Conservation (phyloP, 1,140 invertebrate genomes). For the Ceratoteleas bidentatus region DNA sequence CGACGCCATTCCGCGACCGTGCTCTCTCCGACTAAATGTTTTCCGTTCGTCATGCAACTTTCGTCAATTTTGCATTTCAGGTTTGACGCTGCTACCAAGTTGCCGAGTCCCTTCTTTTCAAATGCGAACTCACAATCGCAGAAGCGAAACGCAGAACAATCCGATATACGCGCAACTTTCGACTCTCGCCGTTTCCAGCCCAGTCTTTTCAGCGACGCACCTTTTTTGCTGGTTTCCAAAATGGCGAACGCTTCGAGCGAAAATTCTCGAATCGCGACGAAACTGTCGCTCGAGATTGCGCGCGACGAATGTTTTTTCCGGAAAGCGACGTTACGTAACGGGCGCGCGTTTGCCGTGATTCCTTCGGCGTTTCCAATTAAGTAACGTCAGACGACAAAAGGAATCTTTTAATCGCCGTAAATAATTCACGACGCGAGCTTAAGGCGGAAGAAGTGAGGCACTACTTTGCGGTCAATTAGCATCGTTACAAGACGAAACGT, state of each 20-base stretch:
- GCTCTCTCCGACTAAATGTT: neutral
- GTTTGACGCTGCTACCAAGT: too few relatives aligned
- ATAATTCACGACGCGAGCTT: conserved; percentile 51
- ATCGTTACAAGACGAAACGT: conserved; percentile 63
- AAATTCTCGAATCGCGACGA: neutral
- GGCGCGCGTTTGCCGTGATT: conserved; percentile 19
- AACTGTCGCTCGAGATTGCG: neutral
- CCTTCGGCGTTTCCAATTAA: conserved; percentile 30
- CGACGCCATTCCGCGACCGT: too few relatives aligned
- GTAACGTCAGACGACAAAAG: conserved; percentile 31
- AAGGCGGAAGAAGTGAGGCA: conserved; percentile 38
- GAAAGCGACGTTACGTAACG: neutral
- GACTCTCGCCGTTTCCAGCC: too few relatives aligned
- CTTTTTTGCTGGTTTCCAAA: too few relatives aligned
- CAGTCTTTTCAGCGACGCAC: too few relatives aligned
- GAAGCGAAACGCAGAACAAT: too few relatives aligned
- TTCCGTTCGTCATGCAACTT: neutral
- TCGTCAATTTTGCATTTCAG: too few relatives aligned
- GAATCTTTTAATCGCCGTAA: conserved; percentile 41
- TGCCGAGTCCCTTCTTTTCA: too few relatives aligned
- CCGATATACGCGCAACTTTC: too few relatives aligned
- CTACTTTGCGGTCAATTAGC: conserved; percentile 64
- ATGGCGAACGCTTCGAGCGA: too few relatives aligned
- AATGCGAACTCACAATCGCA: too few relatives aligned
- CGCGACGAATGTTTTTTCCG: neutral